phyloP scores from a whole-genome alignment of 64 coral and sea anemone species.

The Montipora foliosa region DNA sequence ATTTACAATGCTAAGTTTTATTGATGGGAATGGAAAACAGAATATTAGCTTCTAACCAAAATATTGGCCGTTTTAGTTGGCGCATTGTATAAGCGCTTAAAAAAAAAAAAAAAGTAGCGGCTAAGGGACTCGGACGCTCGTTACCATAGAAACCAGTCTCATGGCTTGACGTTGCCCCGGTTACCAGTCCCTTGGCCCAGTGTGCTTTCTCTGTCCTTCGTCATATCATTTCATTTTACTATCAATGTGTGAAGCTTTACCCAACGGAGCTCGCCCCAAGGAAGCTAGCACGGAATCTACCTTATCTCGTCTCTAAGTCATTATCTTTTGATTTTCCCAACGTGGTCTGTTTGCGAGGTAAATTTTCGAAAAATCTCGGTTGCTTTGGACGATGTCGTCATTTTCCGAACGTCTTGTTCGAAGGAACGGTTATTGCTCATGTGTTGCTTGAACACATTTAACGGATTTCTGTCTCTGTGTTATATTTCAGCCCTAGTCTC shows the following conservation, averaged over 20 bases:
- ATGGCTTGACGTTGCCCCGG: constrained; percentile 57
- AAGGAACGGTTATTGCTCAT: constrained; percentile 44
- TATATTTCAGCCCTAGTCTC: background rate
- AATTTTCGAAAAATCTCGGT: constrained; percentile 34
- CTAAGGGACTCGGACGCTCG: constrained; percentile 29
- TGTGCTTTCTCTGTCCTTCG: constrained; percentile 24
- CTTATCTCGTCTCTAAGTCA: background rate
- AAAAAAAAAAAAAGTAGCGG: background rate
- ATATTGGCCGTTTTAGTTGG: constrained; percentile 50
- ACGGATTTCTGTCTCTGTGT: background rate
- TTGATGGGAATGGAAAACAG: constrained; percentile 17
- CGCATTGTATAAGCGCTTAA: no score
- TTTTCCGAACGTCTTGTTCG: constrained; percentile 28
- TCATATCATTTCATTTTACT: constrained; percentile 49
- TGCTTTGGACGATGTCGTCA: constrained; percentile 35
- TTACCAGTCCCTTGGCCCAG: constrained; percentile 38
- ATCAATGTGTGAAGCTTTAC: constrained; percentile 34
- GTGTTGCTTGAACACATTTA: background rate
- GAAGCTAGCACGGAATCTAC: background rate
- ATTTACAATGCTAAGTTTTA: constrained; percentile 18
- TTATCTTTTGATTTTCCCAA: background rate
- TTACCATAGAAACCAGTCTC: constrained; percentile 31
- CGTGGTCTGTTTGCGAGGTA: background rate
- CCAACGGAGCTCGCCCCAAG: background rate
- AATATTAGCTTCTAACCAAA: constrained; percentile 47